Base-by-base conservation (phyloP, 2,888 invertebrate genomes). In the Pammene aurita region DNA sequence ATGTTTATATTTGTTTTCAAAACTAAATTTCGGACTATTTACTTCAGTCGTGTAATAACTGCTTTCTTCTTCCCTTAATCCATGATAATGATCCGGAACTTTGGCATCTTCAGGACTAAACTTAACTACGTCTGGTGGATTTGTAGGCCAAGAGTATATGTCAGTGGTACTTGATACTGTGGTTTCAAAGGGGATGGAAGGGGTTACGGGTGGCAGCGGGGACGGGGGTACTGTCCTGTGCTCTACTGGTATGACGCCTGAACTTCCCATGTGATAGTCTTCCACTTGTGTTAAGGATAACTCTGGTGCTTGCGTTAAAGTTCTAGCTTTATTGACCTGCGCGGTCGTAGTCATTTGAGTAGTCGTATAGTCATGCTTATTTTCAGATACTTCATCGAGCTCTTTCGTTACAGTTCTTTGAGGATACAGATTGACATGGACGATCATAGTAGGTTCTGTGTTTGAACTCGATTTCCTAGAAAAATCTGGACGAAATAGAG, bases 401-500 rank as follows among this genome's bases (percentile, higher is more conserved):
- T 68, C 57, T 77, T 69, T 82, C 73, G 50, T 80, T 75, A 55
- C 80, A 70, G 63, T 93, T 69, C 87, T 92, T 60, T 91, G 94
- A 64, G 93, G 94, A 77, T 94, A 95, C 9, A 95, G 84, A 84
- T 95, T 95, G n/a, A 95, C 84, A 71, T 95, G 95, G 6, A 95
- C 92, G 75, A 95, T 89, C 89, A 95, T 94, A 77, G 94, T 94
- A 50, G 93, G 92, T 76, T 72, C 88, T 7, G 75, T 73, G 13
- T 76, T 75, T 2, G 75, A 70, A 67, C 76, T 73, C 4, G 67
- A 71, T 63, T 75, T 72, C 9, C 71, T 66, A 13, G 67, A 34
- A 9, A 58, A 61, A 7, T 71, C 60, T 38, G 2, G 26, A 4
- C 52, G 69, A 48, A 67, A 61, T 50, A 72, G 66, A 67, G 69